Conservation (phyloP, 2,797 vertebrate genomes). For the Nannoperca australis region DNA sequence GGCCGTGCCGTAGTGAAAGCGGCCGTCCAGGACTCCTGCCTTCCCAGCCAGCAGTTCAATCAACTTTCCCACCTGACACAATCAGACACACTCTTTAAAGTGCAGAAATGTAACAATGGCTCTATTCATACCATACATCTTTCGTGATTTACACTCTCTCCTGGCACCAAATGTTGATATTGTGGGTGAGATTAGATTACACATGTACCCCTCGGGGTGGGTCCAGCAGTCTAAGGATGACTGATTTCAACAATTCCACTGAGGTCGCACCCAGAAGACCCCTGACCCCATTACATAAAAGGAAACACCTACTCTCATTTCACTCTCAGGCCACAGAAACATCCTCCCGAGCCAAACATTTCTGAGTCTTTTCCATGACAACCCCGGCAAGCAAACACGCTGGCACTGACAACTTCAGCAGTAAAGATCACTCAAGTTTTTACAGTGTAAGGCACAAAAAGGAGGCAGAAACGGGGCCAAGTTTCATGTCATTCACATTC, state of each 20-base stretch:
- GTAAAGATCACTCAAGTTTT: constrained; percentile 75
- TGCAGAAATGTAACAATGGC: constrained; percentile 14
- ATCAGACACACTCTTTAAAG: not conserved
- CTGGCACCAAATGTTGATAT: constrained; percentile 41
- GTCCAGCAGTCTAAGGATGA: constrained; percentile 67
- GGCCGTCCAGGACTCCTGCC: constrained; percentile 94
- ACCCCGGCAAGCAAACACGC: constrained; percentile 70
- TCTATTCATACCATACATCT: constrained; percentile 16
- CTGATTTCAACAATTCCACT: constrained; percentile 75
- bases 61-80: constrained; percentile 93
- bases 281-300: constrained; percentile 81
- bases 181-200: constrained; percentile 62
- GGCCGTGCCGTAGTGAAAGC: constrained; percentile 97
- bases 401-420: constrained; percentile 63
- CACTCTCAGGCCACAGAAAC: constrained; percentile 73
- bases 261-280: constrained; percentile 75
- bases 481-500: constrained; percentile 66
- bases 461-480: constrained; percentile 49
- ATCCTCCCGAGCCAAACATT: constrained; percentile 80
- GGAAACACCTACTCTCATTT: constrained; percentile 84
- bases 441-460: constrained; percentile 62
- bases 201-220: constrained; percentile 51
- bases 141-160: constrained; percentile 28
- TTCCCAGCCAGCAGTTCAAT: constrained; percentile 98
- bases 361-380: constrained; percentile 76